A percentile compares a stretch with the other conserved stretches of the same genome.
These are phyloP conservation scores for Serranochromis macrocephalus DNA, from an alignment of 2,113 vertebrate genomes.

Conservation along the genomic window DNA sequence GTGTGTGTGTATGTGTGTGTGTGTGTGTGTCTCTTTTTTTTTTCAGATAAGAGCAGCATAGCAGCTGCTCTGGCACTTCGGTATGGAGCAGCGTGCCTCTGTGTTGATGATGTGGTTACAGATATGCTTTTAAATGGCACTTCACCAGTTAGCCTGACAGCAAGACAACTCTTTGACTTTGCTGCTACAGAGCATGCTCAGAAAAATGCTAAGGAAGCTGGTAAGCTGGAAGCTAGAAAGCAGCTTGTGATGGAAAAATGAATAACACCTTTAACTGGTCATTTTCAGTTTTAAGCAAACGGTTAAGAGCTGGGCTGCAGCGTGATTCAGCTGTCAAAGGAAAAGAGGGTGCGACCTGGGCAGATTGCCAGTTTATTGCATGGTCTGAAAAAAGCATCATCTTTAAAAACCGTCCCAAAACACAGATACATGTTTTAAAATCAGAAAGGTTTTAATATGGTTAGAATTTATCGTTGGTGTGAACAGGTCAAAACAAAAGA, in stretches of 20 bases:
- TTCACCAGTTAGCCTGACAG: conserved; percentile 54
- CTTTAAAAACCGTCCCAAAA: background rate
- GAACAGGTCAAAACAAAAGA: background rate
- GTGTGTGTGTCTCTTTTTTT: rapidly evolving
- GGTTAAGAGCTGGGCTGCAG: background rate
- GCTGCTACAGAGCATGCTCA: conserved; percentile 59
- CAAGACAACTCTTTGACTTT: conserved; percentile 69
- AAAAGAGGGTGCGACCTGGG: background rate
- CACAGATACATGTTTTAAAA: background rate
- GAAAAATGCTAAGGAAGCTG: conserved; percentile 46
- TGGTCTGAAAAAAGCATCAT: background rate
- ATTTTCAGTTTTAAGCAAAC: background rate
- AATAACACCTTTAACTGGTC: background rate
- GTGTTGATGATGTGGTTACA: conserved; percentile 72
- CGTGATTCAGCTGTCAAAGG: background rate
- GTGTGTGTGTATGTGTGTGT: background rate
- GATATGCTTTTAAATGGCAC: conserved; percentile 68
- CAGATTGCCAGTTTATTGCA: background rate
- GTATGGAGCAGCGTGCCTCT: conserved; percentile 71
- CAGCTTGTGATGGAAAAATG: background rate
- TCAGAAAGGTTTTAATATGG: background rate
- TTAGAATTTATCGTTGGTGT: background rate
- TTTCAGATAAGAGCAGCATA: conserved; percentile 69
- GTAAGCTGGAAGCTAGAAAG: conserved; percentile 52
- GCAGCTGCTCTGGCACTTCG: conserved; percentile 66